Conservation (phyloP, 2,113 vertebrate species). For the Cebus imitator region DNA sequence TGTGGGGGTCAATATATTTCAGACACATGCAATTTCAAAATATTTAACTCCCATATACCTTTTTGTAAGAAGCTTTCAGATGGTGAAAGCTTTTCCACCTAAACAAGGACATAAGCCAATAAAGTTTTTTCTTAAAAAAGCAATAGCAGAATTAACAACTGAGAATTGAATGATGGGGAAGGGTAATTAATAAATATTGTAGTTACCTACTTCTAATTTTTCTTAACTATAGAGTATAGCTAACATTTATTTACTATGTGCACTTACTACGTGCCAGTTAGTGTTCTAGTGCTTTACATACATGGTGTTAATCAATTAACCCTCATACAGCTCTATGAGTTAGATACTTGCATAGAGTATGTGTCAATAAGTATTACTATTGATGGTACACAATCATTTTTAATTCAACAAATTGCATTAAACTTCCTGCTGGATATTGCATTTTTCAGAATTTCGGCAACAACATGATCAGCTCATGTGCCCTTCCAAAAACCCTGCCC, state of each 20-base stretch:
- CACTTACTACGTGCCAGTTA: not conserved
- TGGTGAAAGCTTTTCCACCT: not conserved
- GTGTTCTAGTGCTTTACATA: not conserved
- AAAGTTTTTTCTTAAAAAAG: not conserved
- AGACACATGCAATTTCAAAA: not conserved
- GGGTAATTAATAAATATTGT: not conserved
- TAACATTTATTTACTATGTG: not conserved
- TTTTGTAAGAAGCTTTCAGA: not conserved
- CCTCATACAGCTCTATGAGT: not conserved
- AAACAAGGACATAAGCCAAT: not conserved
- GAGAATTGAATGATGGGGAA: not conserved
- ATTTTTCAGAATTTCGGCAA: not conserved
- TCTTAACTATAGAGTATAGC: not conserved
- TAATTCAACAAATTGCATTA: not conserved
- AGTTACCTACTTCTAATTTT: not conserved
- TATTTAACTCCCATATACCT: not conserved
- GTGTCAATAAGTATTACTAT: not conserved
- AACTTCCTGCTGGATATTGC: not conserved
- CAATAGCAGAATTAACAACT: not conserved
- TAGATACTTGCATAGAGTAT: not conserved
- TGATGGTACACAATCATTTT: not conserved
- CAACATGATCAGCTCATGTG: not conserved
- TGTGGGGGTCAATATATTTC: not conserved
- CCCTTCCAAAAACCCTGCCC: not conserved
- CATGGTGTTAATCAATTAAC: not conserved